Conservation (phyloP, 1,140 invertebrate species). For the Bradysia coprophila region DNA sequence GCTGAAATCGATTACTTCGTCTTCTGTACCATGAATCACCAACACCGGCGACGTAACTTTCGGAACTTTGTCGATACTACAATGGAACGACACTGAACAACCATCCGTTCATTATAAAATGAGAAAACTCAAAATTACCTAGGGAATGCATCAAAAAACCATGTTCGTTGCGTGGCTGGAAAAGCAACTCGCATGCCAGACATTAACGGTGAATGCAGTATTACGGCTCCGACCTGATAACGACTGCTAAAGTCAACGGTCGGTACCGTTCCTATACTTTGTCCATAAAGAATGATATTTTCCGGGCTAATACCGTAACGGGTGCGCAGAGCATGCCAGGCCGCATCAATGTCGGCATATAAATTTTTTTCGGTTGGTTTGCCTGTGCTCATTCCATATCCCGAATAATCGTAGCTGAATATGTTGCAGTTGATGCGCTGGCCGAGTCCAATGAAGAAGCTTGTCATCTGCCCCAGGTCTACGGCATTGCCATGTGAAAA, state of each 20-base stretch:
- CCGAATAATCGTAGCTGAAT: constrained; percentile 60
- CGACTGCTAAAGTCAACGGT: constrained; percentile 42
- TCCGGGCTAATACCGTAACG: constrained; percentile 42
- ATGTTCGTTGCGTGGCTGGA: constrained; percentile 47
- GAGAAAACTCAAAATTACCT: neutral
- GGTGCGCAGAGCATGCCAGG: constrained; percentile 39
- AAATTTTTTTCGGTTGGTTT: constrained; percentile 56
- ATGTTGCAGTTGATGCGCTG: constrained; percentile 51
- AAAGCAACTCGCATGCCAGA: constrained; percentile 53
- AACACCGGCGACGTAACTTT: constrained; percentile 50
- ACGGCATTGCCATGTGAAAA: constrained; percentile 57
- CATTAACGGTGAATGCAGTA: constrained; percentile 51
- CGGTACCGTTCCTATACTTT: constrained; percentile 47
- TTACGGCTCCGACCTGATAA: constrained; percentile 45
- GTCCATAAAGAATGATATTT: constrained; percentile 55
- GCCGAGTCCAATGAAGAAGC: constrained; percentile 47
- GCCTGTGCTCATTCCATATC: constrained; percentile 38
- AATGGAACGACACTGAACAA: constrained; percentile 2
- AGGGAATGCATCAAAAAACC: constrained; percentile 56
- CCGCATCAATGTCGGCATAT: constrained; percentile 55
- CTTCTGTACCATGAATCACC: constrained; percentile 60
- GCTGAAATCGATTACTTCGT: constrained; percentile 55
- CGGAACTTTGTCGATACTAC: constrained; percentile 40
- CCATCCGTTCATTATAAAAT: neutral
- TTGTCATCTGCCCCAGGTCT: constrained; percentile 48